Base-by-base conservation (phyloP, 2,888 invertebrate species). In the Ariolimax columbianus region DNA sequence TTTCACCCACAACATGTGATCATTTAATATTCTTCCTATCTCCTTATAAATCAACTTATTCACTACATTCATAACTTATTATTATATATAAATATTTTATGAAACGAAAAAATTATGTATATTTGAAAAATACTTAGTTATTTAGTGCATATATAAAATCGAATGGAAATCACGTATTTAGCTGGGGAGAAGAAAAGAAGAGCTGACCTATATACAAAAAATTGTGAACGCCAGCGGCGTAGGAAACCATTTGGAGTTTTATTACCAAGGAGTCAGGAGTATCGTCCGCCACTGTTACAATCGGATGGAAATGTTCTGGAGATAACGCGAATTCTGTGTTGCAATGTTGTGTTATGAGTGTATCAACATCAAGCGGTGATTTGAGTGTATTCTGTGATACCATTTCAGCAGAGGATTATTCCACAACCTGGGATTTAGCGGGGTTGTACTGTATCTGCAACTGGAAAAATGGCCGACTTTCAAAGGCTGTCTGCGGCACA, bases 381-480 rank as follows among this genome's bases (percentile, higher is more conserved):
- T 82, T 38, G 40, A 19, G 75, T 73, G 75, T 55, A 26, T 73
- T 82, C 59, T 82, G 82, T 82, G 82, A 82, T 82, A 75, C 17
- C 3, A 70, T 81, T 82, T 82, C 73, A 40, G n/a, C 59, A 1
- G 19, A 7, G 82, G 82, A 82, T 82, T 73, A 82, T 51, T 38
- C 55, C 36, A 30, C 19, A 66, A 40, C 43, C 75, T 2, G 77
- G 77, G 83, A 77, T 30, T 77, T 83, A 30, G 26, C 43, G n/a
- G 43, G 73, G 66, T 79, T 82, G 75, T 75, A 43, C n/a, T 63
- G n/a, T 75, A 14, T 23, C n/a, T 83, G 36, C 4, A 40, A 47
- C 51, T 47, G 47, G 63, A 63, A 89, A 89, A 88, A 90, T 90
- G 90, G 90, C 90, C 87, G 90, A 88, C 90, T 86, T 75, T 68